phyloP scores from a whole-genome alignment of 2,113 vertebrate species.

The Picathartes gymnocephalus region DNA sequence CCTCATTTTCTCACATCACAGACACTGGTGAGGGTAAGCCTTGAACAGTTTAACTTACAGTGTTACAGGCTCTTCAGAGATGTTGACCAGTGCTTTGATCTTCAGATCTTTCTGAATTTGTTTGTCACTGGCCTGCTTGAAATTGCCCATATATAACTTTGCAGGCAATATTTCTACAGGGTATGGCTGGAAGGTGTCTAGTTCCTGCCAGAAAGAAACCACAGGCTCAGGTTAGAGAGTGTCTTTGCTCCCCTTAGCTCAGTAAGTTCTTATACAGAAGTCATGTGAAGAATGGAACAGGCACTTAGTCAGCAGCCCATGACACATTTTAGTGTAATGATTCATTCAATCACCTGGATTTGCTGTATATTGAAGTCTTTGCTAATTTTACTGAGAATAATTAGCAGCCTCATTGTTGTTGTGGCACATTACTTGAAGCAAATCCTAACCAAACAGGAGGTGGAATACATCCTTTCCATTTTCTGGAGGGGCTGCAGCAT shows the following conservation, averaged over 20 bases:
- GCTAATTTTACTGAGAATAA: neutral
- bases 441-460: neutral
- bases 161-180: slow-evolving; percentile 83
- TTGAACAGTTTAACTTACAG: slow-evolving; percentile 70
- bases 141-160: slow-evolving; percentile 81
- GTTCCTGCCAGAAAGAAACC: slow-evolving; percentile 71
- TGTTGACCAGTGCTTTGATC: slow-evolving; percentile 76
- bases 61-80: slow-evolving; percentile 66
- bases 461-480: neutral
- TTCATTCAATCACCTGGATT: neutral
- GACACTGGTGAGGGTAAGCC: neutral
- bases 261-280: neutral
- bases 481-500: neutral
- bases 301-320: neutral
- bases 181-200: slow-evolving; percentile 80
- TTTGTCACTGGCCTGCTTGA: slow-evolving; percentile 72
- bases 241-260: neutral
- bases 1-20: neutral
- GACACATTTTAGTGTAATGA: neutral
- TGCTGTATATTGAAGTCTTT: neutral
- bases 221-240: neutral
- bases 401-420: neutral
- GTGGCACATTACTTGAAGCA: neutral
- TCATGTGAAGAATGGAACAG: neutral
- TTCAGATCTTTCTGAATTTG: slow-evolving; percentile 80